Conservation (phyloP, 2,113 vertebrate genomes). For the Dipodomys spectabilis region DNA sequence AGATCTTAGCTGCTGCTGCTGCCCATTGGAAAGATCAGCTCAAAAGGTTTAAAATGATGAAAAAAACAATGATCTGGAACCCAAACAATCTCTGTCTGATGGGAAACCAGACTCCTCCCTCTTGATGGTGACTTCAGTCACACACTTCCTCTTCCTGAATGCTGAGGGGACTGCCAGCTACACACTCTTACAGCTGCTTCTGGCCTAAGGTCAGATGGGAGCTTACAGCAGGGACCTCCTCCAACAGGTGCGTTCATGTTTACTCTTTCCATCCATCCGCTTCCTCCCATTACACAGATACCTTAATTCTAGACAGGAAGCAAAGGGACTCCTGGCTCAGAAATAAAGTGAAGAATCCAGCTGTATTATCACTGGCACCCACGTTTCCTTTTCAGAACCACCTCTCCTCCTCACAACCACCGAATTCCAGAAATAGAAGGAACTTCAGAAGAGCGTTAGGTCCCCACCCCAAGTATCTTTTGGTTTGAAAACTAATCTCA, state of each 20-base stretch:
- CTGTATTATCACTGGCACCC: not conserved
- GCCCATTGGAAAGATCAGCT: not conserved
- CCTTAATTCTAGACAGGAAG: not conserved
- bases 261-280: not conserved
- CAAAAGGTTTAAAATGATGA: not conserved
- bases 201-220: not conserved
- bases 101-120: not conserved
- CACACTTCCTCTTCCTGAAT: not conserved
- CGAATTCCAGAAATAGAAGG: not conserved
- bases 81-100: not conserved
- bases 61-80: slow-evolving; percentile 26
- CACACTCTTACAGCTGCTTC: not conserved
- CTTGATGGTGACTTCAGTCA: not conserved
- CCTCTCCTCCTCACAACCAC: not conserved
- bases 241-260: not conserved
- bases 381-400: not conserved
- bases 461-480: not conserved
- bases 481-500: not conserved
- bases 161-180: not conserved
- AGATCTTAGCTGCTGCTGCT: not conserved
- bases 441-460: not conserved
- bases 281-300: not conserved
- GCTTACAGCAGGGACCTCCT: accelerated
- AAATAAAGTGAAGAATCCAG: not conserved
- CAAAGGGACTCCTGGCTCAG: not conserved